Percentiles rank a stretch among this genome's conserved stretches.
Evolutionary conservation across 2,113 vertebrate genomes (phyloP).

Genomic region (Oreochromis spilurus): DNA sequence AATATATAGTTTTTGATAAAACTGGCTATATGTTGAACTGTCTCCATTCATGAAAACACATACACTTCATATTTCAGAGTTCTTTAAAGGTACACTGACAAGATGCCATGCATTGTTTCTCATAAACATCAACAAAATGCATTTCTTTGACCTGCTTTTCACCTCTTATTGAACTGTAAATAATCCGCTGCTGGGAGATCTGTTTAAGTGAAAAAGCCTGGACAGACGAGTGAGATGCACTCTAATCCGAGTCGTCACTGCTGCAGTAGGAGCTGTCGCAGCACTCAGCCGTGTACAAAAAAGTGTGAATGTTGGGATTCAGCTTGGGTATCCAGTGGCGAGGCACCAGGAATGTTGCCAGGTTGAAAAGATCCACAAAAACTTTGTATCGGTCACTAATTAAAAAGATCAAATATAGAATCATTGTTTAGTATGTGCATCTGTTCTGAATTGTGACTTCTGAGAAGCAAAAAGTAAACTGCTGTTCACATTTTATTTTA

Average conservation of each 20-base stretch:
- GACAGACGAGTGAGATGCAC: neutral
- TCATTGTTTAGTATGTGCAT: neutral
- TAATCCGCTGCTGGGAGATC: neutral
- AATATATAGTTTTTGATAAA: neutral
- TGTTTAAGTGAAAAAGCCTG: neutral
- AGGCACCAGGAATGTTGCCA: constrained; percentile 90
- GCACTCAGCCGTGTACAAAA: constrained; percentile 87
- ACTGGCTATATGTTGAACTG: neutral
- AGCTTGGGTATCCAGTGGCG: constrained; percentile 92
- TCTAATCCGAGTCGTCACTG: constrained; percentile 90
- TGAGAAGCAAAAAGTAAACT: neutral
- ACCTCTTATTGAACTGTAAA: neutral
- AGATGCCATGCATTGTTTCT: neutral
- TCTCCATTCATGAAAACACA: neutral
- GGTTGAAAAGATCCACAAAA: constrained; percentile 96
- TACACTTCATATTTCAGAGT: neutral
- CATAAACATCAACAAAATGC: neutral
- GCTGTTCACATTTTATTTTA: neutral
- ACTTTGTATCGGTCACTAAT: constrained; percentile 96
- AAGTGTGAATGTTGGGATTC: constrained; percentile 86
- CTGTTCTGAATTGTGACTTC: neutral
- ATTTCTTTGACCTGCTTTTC: neutral
- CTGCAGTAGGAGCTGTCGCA: constrained; percentile 96
- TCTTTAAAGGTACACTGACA: neutral
- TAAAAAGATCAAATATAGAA: neutral